Percentiles rank a stretch among this genome's conserved stretches.
Conservation (phyloP, 2,113 vertebrate genomes). For the Psilopsiagon aymara region DNA sequence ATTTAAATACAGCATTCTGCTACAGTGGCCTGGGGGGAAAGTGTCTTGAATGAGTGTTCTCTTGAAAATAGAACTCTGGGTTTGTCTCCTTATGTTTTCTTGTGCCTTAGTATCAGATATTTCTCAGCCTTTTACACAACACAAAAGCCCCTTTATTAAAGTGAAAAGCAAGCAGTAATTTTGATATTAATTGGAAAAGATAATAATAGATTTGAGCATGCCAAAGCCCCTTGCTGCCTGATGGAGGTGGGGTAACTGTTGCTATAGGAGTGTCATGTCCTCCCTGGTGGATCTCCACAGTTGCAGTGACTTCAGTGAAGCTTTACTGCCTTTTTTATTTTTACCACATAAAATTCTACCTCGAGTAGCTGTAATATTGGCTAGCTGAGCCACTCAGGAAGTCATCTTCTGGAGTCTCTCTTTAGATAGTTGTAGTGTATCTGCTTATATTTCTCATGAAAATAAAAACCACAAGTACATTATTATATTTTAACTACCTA, state of each 20-base stretch:
- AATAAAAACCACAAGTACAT: background rate
- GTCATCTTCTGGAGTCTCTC: background rate
- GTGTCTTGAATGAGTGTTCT: constrained; percentile 51
- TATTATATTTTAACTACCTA: constrained; percentile 8
- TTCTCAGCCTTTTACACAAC: background rate
- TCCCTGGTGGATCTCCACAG: background rate
- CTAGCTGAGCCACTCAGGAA: background rate
- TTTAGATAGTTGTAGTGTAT: background rate
- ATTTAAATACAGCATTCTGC: constrained; percentile 64
- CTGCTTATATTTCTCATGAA: background rate
- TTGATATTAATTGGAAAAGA: background rate
- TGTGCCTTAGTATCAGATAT: background rate
- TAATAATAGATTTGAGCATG: background rate
- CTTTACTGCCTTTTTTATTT: background rate
- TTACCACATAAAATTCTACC: background rate
- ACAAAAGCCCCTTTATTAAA: background rate
- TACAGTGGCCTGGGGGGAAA: constrained; percentile 28
- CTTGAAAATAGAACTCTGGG: background rate
- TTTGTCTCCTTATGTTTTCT: background rate
- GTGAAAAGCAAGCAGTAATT: background rate
- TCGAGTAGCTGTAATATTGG: background rate
- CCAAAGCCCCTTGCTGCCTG: background rate
- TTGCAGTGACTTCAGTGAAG: background rate
- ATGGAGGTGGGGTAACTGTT: fast-evolving
- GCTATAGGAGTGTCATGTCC: background rate